phyloP scores from a whole-genome alignment of 2,888 invertebrate species.

The Caenorhabditis panamensis region DNA sequence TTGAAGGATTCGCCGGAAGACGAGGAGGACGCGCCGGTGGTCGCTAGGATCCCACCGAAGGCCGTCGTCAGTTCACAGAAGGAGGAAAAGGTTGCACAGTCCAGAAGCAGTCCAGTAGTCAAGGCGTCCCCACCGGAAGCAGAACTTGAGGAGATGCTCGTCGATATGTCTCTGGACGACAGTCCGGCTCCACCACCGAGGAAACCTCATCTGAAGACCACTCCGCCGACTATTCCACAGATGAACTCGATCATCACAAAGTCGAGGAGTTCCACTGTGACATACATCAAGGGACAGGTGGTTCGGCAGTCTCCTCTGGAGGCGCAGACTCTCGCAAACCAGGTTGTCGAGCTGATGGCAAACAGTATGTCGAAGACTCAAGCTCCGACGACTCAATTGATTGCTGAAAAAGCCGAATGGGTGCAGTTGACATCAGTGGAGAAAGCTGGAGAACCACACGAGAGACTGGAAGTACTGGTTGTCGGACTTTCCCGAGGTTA shows the following conservation, averaged over 20 bases:
- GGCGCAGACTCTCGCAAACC: conserved; percentile 40
- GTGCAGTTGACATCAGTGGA: conserved; percentile 68
- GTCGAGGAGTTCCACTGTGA: conserved; percentile 23
- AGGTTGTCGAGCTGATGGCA: conserved; percentile 44
- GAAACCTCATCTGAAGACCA: conserved; percentile 18
- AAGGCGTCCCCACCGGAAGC: too few relatives aligned
- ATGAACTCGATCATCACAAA: conserved; percentile 43
- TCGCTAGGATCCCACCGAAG: conserved; percentile 11
- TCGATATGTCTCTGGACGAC: conserved; percentile 48
- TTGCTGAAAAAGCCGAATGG: conserved; percentile 73
- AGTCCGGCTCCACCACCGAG: conserved; percentile 33
- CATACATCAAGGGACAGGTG: conserved; percentile 70
- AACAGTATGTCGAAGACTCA: conserved; percentile 72
- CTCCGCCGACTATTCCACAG: conserved; percentile 39
- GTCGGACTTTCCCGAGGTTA: conserved; percentile 92
- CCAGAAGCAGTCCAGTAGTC: too few relatives aligned
- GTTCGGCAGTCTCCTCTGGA: conserved; percentile 64
- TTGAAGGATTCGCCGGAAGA: conserved; percentile 52
- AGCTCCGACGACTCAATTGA: conserved; percentile 23
- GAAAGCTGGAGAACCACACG: conserved; percentile 82
- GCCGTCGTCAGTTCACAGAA: background rate
- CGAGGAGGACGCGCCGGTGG: conserved; percentile 16
- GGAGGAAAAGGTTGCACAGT: too few relatives aligned
- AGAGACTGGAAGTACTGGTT: conserved; percentile 89
- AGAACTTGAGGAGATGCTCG: conserved; percentile 36